Evolutionary conservation across 2,888 invertebrate species (phyloP).

Genomic region (Lysandra bellargus): DNA sequence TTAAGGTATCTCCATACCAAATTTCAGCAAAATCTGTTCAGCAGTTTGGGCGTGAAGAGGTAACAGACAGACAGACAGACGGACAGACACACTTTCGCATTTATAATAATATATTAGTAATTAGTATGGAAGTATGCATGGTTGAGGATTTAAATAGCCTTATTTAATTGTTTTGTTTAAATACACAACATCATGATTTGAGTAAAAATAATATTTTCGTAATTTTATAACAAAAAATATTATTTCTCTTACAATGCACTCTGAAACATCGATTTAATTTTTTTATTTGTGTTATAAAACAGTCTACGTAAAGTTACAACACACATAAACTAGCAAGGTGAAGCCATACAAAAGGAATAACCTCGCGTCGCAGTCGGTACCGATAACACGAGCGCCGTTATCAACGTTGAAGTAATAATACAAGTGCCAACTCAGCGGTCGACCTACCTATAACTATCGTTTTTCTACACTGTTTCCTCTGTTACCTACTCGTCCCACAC

Average conservation of each 20-base stretch:
- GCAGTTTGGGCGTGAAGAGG: no score
- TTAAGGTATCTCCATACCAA: no score
- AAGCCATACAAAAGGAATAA: slow-evolving; percentile 65
- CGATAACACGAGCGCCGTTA: slow-evolving; percentile 69
- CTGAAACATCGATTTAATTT: not conserved
- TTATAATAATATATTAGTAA: no score
- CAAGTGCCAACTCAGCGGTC: slow-evolving; percentile 75
- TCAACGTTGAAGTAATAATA: slow-evolving; percentile 67
- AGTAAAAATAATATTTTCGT: not conserved
- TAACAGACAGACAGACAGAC: no score
- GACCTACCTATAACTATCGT: slow-evolving; percentile 77
- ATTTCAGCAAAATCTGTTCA: no score
- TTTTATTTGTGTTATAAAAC: not conserved
- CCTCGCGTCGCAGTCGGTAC: slow-evolving; percentile 48
- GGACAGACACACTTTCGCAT: no score
- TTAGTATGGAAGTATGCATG: no score
- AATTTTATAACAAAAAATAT: not conserved
- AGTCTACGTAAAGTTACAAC: slow-evolving; percentile 48
- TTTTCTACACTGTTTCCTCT: slow-evolving; percentile 68
- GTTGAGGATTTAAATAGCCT: no score
- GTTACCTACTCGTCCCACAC: slow-evolving; percentile 62
- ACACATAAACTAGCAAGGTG: slow-evolving; percentile 59
- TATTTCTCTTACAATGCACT: not conserved
- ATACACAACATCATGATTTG: not conserved
- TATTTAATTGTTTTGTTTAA: no score